Conservation (phyloP, 2,797 vertebrate genomes). For the Schizopygopsis malacanthus region DNA sequence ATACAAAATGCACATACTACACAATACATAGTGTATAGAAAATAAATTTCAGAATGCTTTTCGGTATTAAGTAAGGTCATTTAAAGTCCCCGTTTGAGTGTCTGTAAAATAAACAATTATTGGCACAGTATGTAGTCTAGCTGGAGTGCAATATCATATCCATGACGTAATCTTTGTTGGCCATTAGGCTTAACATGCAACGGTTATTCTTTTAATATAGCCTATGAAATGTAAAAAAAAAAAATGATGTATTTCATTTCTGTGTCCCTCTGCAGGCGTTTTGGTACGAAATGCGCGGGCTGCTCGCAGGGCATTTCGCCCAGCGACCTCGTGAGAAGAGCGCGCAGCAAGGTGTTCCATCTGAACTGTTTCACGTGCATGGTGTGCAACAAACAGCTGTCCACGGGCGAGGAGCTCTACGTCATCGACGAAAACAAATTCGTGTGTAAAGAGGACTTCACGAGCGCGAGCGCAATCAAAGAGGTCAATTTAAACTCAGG, state of each 20-base stretch:
- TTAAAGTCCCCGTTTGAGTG: background rate
- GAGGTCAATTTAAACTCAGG: constrained; percentile 95
- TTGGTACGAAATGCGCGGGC: constrained; percentile 95
- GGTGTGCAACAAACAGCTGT: constrained; percentile 98
- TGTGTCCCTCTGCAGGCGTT: constrained; percentile 79
- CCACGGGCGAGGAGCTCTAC: constrained; percentile 96
- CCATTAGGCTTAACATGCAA: background rate
- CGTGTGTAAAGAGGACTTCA: constrained; percentile 95
- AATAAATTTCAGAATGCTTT: background rate
- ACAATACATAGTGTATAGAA: background rate
- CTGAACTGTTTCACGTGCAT: constrained; percentile 98
- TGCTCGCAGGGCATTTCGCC: constrained; percentile 95
- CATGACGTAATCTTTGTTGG: background rate
- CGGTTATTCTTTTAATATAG: background rate
- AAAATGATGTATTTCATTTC: background rate
- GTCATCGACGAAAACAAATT: constrained; percentile 98
- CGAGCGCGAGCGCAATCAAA: constrained; percentile 87
- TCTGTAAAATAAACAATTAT: background rate
- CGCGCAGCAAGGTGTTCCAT: constrained; percentile 94
- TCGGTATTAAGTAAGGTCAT: background rate
- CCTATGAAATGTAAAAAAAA: too few species aligned
- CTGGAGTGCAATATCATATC: background rate
- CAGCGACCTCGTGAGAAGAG: constrained; percentile 92
- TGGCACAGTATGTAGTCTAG: background rate
- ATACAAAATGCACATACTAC: background rate